Evolutionary conservation across 2,888 invertebrate species (phyloP).

Genomic region (Drosophila silvestris): DNA sequence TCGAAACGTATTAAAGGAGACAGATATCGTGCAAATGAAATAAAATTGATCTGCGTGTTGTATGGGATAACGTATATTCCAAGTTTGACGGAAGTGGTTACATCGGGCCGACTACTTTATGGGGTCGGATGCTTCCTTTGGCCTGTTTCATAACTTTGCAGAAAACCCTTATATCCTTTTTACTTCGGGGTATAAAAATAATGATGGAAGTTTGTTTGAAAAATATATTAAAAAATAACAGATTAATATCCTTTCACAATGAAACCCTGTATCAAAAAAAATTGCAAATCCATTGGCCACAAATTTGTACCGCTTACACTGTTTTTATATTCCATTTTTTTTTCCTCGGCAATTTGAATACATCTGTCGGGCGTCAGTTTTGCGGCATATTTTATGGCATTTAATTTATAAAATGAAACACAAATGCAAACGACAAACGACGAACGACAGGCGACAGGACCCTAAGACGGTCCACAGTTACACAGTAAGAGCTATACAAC

Average conservation of each 20-base stretch:
- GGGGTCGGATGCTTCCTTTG: not conserved
- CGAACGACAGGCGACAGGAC: not conserved
- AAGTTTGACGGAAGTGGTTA: not conserved
- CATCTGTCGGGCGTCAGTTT: not conserved
- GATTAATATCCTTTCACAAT: not conserved
- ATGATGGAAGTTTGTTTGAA: not conserved
- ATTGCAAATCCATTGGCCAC: not conserved
- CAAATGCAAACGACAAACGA: slow-evolving; percentile 2
- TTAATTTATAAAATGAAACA: not conserved
- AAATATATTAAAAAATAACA: not conserved
- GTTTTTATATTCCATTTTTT: not conserved
- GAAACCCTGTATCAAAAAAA: not conserved
- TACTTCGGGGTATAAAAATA: not conserved
- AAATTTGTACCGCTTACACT: not conserved
- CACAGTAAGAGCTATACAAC: not conserved
- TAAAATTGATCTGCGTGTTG: not conserved
- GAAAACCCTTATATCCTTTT: not conserved
- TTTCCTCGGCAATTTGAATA: not conserved
- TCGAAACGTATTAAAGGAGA: not conserved
- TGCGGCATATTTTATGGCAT: not conserved
- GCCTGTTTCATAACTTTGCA: not conserved
- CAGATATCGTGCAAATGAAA: not conserved
- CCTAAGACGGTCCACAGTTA: not conserved
- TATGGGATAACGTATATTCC: not conserved
- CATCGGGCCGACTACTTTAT: not conserved